Evolutionary conservation across 2,888 invertebrate species (phyloP), one percentile per base, ranked within the genome.

Genomic region (Nomada fucata): DNA sequence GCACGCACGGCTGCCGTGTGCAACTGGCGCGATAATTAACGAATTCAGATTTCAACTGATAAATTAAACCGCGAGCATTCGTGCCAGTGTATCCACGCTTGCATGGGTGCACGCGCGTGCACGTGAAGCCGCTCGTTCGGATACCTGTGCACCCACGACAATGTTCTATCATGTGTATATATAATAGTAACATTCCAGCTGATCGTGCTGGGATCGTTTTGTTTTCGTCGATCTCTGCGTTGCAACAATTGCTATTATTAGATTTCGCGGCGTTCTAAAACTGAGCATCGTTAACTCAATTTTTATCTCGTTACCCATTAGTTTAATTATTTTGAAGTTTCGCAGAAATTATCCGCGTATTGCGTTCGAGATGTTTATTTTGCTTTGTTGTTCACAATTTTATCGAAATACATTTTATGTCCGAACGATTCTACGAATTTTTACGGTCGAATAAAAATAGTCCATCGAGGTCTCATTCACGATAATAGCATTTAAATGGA

Each of bases 41-140:
- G 89, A 86, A 90, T 90, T 90, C 88, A 91, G 92, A 92, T 92
- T 90, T 83, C 88, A 88, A 74, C 83, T 85, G 88, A 91, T 88
- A 89, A 92, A 90, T 89, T 83, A 77, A 80, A 65, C 70, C 75
- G 52, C 67, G 68, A 53, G 68, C 23, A 68, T 70, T 29, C 76
- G 63, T 60, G 69, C 44, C 63, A 42, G 36, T 23, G 59, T 18
- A 29, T 50, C 61, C 20, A 26, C 47, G 65, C 59, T 79, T 50
- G 65, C 76, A 61, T 71, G 70, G 15, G 2, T 71, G 67, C 75
- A 36, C 55, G 67, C 67, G 57, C 70, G 72, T 69, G 67, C 69
- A 55, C 73, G 57, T 36, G 78, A 61, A 53, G n/a, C 52, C 23
- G 18, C n/a, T n/a, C 26, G 42, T 20, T 64, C 71, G 69, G 69